Evolutionary conservation across 2,888 invertebrate species (phyloP), one percentile per base, ranked within the genome.

Genomic region (Drosophila emarginata): DNA sequence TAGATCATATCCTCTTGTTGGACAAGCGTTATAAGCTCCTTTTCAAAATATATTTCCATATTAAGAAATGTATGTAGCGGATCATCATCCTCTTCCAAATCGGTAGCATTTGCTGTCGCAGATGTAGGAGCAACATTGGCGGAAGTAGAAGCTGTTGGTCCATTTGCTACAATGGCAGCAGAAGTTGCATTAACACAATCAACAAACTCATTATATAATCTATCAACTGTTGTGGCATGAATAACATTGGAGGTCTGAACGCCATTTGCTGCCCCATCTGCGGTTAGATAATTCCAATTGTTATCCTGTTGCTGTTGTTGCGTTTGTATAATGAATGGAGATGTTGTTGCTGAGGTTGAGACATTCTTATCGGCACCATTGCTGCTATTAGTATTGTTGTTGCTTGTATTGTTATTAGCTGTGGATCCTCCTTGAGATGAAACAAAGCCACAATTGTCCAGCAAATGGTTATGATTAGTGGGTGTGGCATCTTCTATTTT

Each of bases 41-140:
- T 90, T 59, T 91, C 91, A 39, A 91, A 91, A 65, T 90, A 91
- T 66, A 90, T 91, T 70, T 91, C 91, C 64, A 91, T 91, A 62
- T 91, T 91, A 0, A 91, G 77, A 78, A 90, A 91, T 6, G 90
- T 91, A 65, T 91, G 91, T 61, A 91, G 89, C 7, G 90, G 90
- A 79, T 91, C 91, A 18, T 91, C 91, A 57, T 91, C 91, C 58
- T 90, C 90, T 50, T 90, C 90, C 21, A 45, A 21, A 12, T 89
- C 89, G 28, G 74, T 77, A 58, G 59, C 60, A 51, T 36, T 36
- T 70, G 18, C 12, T 18, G 36, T 18, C 2, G 5, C 36, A 3
- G 54, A 12, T 2, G 39, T 21, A 6, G 39, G 12, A 6, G 26
- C 26, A 26, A 26, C 26, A 9, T 7, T 18, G 0, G 39, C 39